Evolutionary conservation across 2,797 vertebrate genomes (phyloP), one percentile per base, ranked within the genome.

Genomic region (Hippopotamyrus pictus): DNA sequence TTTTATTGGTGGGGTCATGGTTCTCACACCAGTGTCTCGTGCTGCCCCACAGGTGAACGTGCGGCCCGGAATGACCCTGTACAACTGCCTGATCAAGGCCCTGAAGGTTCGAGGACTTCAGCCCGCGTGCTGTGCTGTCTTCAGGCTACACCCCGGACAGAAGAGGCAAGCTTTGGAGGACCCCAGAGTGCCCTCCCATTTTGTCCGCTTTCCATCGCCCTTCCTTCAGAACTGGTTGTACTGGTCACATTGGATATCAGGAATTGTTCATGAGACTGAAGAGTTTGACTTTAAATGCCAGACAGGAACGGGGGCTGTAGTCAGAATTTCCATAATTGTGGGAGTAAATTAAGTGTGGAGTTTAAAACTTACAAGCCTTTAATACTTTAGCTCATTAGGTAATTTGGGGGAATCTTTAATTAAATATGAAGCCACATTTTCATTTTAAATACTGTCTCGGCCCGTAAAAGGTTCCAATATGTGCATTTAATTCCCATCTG

Each of bases 71-170:
- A 97, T 97, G 97, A 97, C 96, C 89, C 92, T 97, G 87, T 96
- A 97, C 1, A 97, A 96, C 91, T 97, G 97, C 92, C 96, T 97
- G 1, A 96, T 96, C 94, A 97, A 97, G 92, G 96, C 97, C 0
- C 96, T 97, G 54, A 97, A 97, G 90, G 97, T 97, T 3, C 94
- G 97, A 76, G 97, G 97, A 0, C 95, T 97, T 79, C 97, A 97
- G 92, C 97, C 97, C 0, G 97, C 97, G 79, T 97, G 97, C 92
- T 97, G 97, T 83, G 97, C 97, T 0, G 97, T 97, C 29, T 97
- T 97, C 93, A 94, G 95, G 79, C 96, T 97, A 50, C 93, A 96
- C 84, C 94, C 95, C 17, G 97, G 97, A 88, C 94, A 96, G 3
- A 97, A 94, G 93, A 95, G 95, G 97, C 97, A 94, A 96, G 95